Base-by-base conservation (phyloP, 92 coral and sea anemone species). In the Phymanthus crucifer region DNA sequence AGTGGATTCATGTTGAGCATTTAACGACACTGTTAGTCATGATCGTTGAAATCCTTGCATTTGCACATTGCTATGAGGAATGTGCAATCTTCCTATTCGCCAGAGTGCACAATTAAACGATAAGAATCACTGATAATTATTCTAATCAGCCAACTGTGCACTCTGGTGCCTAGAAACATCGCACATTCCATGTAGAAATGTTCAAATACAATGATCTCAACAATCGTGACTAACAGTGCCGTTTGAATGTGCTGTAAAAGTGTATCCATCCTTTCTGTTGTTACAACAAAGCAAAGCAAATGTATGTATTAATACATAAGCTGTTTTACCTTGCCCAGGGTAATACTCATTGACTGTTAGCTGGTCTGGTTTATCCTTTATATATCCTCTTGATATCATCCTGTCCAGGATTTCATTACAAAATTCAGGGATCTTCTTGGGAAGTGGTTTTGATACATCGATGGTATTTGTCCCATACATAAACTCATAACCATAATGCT, bases 401-500 rank as follows among this genome's bases (percentile, higher is more conserved):
- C 78, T 84, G 29, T 90, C 85, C 40, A 96, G 32, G 34, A 91
- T 68, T 18, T 29, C 67, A 68, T 80, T 61, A 90, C 99, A 93
- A 74, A 81, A 89, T 72, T 75, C 72, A 61, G 99, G 99, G 58
- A 96, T 91, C n/a, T 96, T 98, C 36, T 85, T 91, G 38, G 84
- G 88, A 43, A 93, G 86, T 26, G 98, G 98, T 61, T 87, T 93
- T 56, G 88, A 66, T 32, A 77, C 74, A 89, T 95, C 93, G 58
- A 96, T 91, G 76, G 85, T 91, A 80, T 91, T 96, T 17, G 91
- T 86, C 36, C 95, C 95, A 81, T 96, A 96, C 23, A 93, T 72
- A 80, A 96, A 96, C 47, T 96, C 99, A 76, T 91, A 96, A 33
- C 98, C 99, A 93, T 86, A 96, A 78, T 96, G 99, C 37, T 91